Base-by-base conservation (phyloP, 2,113 vertebrate species). In the Ailuropoda melanoleuca region DNA sequence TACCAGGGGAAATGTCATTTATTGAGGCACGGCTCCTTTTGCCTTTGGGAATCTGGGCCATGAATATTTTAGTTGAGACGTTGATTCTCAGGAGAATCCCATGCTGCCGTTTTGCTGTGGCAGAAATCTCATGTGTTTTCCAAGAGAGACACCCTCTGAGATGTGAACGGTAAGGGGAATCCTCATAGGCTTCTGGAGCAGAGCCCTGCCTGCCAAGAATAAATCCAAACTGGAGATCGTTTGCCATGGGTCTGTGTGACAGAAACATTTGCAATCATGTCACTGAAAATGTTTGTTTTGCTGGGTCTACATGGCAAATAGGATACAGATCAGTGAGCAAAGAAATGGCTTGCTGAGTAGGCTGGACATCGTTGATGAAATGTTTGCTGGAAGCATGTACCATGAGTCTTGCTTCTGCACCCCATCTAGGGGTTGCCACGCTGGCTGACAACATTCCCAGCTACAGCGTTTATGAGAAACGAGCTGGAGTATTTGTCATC, bases 301-400 rank as follows among this genome's bases (percentile, higher is more conserved):
- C 88, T 90, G 87, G 84, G 84, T 96, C 90, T 95, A 62, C 82
- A 86, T 80, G 92, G 96, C 64, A 92, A 97, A 92, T 95, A 91
- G 96, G 93, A 95, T 90, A 87, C 90, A 96, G 96, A 97, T 92
- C 93, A 97, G 95, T 90, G 93, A 97, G 90, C 90, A 96, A 94
- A 92, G 97, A 89, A 94, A 74, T 94, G 92, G 80, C 87, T 88
- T 97, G 90, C 92, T 92, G 93, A 97, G 87, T 96, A n/a, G 89
- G 89, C 93, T 93, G 90, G 87, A 77, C 90, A 39, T 58, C 0
- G 1, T 81, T 74, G 96, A 92, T 95, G 95, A 86, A 87, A 85
- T 74, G 84, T 62, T 93, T 66, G 17, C 58, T 29, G 60, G 95
- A 60, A 60, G 53, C 31, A 37, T 29, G 53, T 23, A 72, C 82